phyloP scores from a whole-genome alignment of 1,140 invertebrate genomes.

The Drosophila elegans region DNA sequence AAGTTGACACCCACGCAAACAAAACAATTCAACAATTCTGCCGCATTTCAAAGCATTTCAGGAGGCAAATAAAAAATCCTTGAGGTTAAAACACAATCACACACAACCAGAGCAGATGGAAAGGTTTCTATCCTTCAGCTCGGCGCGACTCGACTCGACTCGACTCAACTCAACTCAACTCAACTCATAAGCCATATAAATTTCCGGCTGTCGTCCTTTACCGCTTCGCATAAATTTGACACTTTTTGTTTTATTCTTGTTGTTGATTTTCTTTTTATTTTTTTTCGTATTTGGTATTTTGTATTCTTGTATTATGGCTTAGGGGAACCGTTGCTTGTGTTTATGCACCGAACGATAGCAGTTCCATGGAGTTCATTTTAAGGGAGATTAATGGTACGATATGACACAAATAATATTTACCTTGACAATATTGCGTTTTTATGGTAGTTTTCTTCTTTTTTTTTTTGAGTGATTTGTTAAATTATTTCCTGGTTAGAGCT shows the following conservation, averaged over 20 bases:
- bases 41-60: constrained; percentile 26
- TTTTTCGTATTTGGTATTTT: constrained; percentile 46
- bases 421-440: constrained; percentile 37
- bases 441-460: constrained; percentile 8
- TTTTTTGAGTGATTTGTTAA: neutral
- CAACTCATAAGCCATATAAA: constrained; percentile 68
- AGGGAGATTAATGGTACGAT: constrained; percentile 57
- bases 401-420: constrained; percentile 63
- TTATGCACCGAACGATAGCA: constrained; percentile 46
- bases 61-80: constrained; percentile 62
- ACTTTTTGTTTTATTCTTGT: constrained; percentile 60
- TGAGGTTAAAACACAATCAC: constrained; percentile 40
- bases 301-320: constrained; percentile 33
- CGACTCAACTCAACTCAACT: constrained; percentile 41
- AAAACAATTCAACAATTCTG: constrained; percentile 47
- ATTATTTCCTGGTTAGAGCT: neutral
- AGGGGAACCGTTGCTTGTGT: constrained; percentile 33
- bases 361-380: constrained; percentile 49
- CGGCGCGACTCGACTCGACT: constrained; percentile 24
- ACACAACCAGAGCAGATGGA: constrained; percentile 36
- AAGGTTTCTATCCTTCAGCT: constrained; percentile 35
- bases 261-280: constrained; percentile 16
- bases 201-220: constrained; percentile 67
- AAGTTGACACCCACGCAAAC: constrained; percentile 46
- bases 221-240: constrained; percentile 74